Evolutionary conservation across 1,140 invertebrate species (phyloP), one percentile per base, ranked within the genome.

Genomic region (Drosophila bipectinata): DNA sequence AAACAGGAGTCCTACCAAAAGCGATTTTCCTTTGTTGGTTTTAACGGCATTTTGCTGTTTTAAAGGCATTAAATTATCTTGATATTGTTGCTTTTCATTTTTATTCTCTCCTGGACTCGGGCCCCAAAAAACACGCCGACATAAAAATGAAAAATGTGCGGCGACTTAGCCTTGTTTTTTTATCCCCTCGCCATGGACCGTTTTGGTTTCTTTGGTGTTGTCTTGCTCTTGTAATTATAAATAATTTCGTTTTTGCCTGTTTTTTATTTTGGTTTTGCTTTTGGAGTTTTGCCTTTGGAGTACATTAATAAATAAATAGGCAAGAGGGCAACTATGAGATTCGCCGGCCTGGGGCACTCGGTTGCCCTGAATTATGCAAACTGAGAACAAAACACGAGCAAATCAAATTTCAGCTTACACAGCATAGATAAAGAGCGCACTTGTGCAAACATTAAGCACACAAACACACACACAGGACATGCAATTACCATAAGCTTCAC

Each of bases 11-110:
- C 28, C 62, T 21, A 15, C 52, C 28, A 49, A 67, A 57, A 68
- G 48, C 55, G 57, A 21, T 59, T 85, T 47, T 77, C 52, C 69
- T 83, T 76, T 68, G 72, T 63, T 52, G 73, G 49, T 49, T 75
- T 87, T 88, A 89, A 89, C 83, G 84, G 83, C 68, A 83, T 88
- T 88, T 88, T 61, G 76, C 75, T 83, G 83, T 88, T 88, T 78
- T 77, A 83, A 88, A 88, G 67, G 83, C 83, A 83, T 88, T 88
- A 88, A 88, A 88, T 79, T 79, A 81, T 83, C 60, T 82, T 69
- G 51, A 34, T 67, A 64, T 39, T 59, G 55, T 41, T 68, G n/a
- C 28, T 58, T 58, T 47, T 48, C 28, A 14, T 61, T 61, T 48
- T 48, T 12, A 21, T 64, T 28, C 64, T 34, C 37, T 47, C 14